Percentiles rank a stretch among this genome's conserved stretches.
phyloP scores from a whole-genome alignment of 2,888 invertebrate species.

The Sarcophaga carnaria region DNA sequence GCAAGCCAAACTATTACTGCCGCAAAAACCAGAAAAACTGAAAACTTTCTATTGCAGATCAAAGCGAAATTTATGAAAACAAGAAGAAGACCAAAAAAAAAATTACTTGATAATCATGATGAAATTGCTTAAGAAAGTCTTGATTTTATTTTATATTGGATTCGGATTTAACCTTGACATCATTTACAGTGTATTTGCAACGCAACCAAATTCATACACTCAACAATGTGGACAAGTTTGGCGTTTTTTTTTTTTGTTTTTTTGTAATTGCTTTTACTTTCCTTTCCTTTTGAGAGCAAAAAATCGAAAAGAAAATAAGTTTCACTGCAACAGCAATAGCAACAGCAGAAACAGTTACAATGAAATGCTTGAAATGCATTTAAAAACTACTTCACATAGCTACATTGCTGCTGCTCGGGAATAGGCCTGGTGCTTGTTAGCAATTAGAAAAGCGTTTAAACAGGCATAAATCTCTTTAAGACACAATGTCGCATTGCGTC shows the following conservation, averaged over 20 bases:
- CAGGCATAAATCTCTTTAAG: slow-evolving; percentile 59
- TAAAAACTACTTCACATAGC: not conserved
- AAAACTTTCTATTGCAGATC: slow-evolving; percentile 40
- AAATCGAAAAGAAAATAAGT: not conserved
- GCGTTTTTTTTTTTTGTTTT: not conserved
- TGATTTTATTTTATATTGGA: not conserved
- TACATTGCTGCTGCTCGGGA: not conserved
- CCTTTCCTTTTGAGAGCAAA: slow-evolving; percentile 12
- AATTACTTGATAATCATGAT: not conserved
- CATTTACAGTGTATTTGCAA: slow-evolving; percentile 18
- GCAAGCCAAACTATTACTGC: not conserved
- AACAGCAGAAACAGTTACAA: not conserved
- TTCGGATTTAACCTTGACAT: slow-evolving; percentile 60
- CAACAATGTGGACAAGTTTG: slow-evolving; percentile 21
- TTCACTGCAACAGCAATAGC: slow-evolving; percentile 19
- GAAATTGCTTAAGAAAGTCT: not conserved
- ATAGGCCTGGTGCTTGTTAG: not conserved
- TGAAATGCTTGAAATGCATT: slow-evolving; percentile 8
- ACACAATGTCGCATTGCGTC: slow-evolving; percentile 62
- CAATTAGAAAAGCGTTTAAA: slow-evolving; percentile 26
- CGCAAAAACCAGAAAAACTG: not conserved
- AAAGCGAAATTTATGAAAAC: not conserved
- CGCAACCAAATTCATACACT: slow-evolving; percentile 24
- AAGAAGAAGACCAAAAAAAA: too few species aligned
- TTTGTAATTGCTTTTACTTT: slow-evolving; percentile 55